Conservation (phyloP, 2,113 vertebrate species). For the Felis chaus region DNA sequence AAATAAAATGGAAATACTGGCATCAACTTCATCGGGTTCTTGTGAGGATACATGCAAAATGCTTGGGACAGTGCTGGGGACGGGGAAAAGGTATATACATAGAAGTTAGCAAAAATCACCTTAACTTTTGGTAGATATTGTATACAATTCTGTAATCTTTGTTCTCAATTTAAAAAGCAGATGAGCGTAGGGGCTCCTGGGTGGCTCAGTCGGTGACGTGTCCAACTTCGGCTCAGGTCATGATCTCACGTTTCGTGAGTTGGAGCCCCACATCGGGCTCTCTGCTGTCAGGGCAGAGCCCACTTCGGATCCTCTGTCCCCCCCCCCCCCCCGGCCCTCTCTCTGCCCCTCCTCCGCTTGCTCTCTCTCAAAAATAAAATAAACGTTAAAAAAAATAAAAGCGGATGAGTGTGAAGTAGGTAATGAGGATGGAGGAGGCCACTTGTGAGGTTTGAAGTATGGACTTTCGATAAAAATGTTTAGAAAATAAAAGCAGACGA, state of each 20-base stretch:
- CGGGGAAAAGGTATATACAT: background rate
- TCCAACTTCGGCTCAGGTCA: too few species aligned
- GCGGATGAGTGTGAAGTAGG: background rate
- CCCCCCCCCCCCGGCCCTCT: accelerated
- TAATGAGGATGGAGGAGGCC: background rate
- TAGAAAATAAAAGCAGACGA: background rate
- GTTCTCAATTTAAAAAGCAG: background rate
- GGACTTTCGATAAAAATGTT: background rate
- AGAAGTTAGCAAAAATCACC: background rate
- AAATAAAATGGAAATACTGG: background rate
- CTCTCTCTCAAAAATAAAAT: too few species aligned
- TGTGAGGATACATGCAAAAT: background rate
- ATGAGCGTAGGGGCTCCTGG: background rate
- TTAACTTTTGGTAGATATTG: background rate
- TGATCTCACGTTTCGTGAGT: too few species aligned
- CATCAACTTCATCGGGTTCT: background rate
- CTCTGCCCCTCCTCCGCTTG: too few species aligned
- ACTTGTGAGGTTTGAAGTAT: background rate
- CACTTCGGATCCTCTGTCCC: too few species aligned
- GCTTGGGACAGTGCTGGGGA: background rate
- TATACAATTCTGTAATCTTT: background rate
- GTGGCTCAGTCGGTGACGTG: too few species aligned
- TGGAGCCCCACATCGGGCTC: too few species aligned
- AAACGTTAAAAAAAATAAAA: background rate
- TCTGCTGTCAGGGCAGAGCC: too few species aligned